These are phyloP conservation scores for Magallana gigas DNA, from an alignment of 1,140 invertebrate genomes.

Conservation along the genomic window DNA sequence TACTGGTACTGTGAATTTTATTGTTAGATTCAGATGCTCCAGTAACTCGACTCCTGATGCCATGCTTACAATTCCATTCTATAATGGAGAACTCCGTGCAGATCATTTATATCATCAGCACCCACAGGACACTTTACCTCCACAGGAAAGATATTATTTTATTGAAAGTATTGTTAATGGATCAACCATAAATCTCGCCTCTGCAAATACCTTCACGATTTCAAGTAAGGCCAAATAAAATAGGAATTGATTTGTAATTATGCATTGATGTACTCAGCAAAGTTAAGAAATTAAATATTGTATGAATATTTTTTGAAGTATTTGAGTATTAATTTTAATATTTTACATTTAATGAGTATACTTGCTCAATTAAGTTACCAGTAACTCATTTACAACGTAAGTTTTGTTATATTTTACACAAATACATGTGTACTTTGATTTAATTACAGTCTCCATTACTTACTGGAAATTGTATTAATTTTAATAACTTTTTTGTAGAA, in stretches of 20 bases:
- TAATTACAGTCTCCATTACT: too few relatives aligned
- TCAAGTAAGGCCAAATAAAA: slow-evolving; percentile 39
- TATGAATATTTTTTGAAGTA: background rate
- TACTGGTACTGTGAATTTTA: background rate
- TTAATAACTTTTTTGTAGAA: slow-evolving; percentile 5
- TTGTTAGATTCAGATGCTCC: slow-evolving; percentile 41
- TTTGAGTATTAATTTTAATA: background rate
- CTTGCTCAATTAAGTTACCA: too few relatives aligned
- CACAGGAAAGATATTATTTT: slow-evolving; percentile 24
- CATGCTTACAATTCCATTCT: slow-evolving; percentile 32
- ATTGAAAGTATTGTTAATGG: slow-evolving; percentile 28
- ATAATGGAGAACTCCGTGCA: slow-evolving; percentile 46
- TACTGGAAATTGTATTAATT: too few relatives aligned
- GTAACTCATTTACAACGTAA: too few relatives aligned
- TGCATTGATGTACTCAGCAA: background rate
- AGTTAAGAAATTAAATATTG: background rate
- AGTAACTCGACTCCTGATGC: slow-evolving; percentile 8
- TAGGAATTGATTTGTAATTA: too few relatives aligned
- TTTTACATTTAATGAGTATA: too few relatives aligned
- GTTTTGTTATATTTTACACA: too few relatives aligned
- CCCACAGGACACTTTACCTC: background rate
- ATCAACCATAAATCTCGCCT: background rate
- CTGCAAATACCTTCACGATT: slow-evolving; percentile 33
- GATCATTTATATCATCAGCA: slow-evolving; percentile 48
- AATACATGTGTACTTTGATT: too few relatives aligned